Evolutionary conservation across 2,113 vertebrate genomes (phyloP), one percentile per base, ranked within the genome.

Genomic region (Entelurus aequoreus): DNA sequence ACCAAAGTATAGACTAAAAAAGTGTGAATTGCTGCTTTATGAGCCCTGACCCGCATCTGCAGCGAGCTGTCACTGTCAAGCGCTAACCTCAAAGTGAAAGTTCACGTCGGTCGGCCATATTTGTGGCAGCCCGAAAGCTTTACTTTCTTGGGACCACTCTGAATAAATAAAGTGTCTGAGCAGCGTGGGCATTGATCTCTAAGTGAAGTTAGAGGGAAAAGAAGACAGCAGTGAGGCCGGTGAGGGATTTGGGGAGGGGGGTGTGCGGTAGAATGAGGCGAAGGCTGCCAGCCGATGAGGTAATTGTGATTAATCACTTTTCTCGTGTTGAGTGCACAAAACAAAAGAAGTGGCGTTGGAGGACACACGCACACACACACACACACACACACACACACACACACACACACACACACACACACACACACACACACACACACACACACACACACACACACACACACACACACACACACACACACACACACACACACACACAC

Each of bases 241-340:
- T 66, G 48, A 78, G 57, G 62, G 68, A 78, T 71, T 28, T 28
- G 28, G 28, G 68, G 63, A 75, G 54, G 54, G 60, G 15, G 36
- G 70, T 57, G 69, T 72, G 79, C 55, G 66, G 62, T 71, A 60
- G 78, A 84, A 79, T 54, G 69, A 76, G 58, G 63, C 5, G 57
- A 75, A 19, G 62, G 72, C 75, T 77, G 84, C 82, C 80, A 85
- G 69, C 64, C 38, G 70, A 71, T 76, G 74, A 80, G 66, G 82
- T 88, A 90, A 91, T 82, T 68, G 81, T 86, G 87, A 92, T 89
- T 89, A 88, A 89, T 90, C 75, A 46, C 83, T 82, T 81, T 86
- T 80, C 78, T 75, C 69, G 66, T 88, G 79, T 90, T 89, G 77
- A 79, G 76, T 75, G 85, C 79, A 59, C 86, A 78, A 82, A 81